Conservation (phyloP, 1,140 invertebrate species). For the Trachelipus rathkii region DNA sequence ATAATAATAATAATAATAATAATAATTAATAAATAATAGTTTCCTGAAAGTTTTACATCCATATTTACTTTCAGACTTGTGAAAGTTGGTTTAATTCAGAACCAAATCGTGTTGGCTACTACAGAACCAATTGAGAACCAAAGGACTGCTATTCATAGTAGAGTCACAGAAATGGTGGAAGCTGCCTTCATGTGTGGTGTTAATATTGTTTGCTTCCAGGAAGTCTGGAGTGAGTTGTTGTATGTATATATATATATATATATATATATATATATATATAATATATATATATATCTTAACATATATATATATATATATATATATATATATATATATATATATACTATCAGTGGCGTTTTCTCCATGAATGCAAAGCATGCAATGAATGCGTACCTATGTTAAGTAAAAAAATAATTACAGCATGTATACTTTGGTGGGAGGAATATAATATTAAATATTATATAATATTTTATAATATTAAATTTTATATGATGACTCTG, state of each 20-base stretch:
- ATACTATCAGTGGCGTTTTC: no score
- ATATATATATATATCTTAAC: neutral
- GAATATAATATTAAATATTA: no score
- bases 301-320: constrained; percentile 5
- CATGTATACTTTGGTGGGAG: no score
- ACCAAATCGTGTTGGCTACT: constrained; percentile 75
- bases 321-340: constrained; percentile 5
- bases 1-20: neutral
- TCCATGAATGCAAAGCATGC: no score
- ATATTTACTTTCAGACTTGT: no score
- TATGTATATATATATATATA: constrained; percentile 2
- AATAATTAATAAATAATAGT: neutral
- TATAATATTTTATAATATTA: no score
- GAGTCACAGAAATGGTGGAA: constrained; percentile 72
- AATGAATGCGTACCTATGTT: no score
- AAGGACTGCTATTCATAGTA: constrained; percentile 69
- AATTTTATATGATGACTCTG: no score
- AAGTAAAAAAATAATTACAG: no score
- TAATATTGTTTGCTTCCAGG: constrained; percentile 94
- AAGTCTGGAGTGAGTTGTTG: constrained; percentile 83
- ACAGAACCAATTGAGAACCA: constrained; percentile 69
- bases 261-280: constrained; percentile 5
- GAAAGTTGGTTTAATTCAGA: constrained; percentile 80
- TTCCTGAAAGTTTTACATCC: constrained; percentile 38
- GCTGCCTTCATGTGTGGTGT: constrained; percentile 71